A percentile compares a stretch with the other conserved stretches of the same genome.
These are phyloP conservation scores for Carposina sasakii DNA, from an alignment of 1,140 invertebrate genomes.

Conservation along the genomic window DNA sequence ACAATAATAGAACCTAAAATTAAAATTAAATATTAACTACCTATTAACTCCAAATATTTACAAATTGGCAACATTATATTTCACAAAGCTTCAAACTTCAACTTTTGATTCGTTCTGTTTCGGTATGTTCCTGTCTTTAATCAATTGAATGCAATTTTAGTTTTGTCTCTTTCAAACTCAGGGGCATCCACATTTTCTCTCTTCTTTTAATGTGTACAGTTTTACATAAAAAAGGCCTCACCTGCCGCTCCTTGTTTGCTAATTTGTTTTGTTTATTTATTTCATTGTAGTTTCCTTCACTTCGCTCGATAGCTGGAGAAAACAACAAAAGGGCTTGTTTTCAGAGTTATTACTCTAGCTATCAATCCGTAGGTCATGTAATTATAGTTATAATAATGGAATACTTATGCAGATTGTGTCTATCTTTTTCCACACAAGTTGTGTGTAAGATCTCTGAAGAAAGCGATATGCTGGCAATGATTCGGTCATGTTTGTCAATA, in stretches of 20 bases:
- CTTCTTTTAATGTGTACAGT: too few species aligned
- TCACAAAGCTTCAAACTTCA: too few species aligned
- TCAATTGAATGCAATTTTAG: too few species aligned
- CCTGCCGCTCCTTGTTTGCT: neutral
- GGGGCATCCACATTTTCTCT: too few species aligned
- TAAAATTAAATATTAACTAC: too few species aligned
- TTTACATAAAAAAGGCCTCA: too few species aligned
- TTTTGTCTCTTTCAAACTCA: too few species aligned
- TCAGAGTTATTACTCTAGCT: neutral
- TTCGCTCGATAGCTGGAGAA: neutral
- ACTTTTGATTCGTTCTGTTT: too few species aligned
- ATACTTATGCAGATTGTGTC: neutral
- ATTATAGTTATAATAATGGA: neutral
- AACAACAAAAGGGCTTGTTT: neutral
- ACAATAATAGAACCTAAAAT: too few species aligned
- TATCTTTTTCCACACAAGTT: neutral
- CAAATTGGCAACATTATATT: too few species aligned
- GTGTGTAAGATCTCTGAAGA: neutral
- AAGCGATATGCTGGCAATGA: neutral
- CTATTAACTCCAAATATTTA: too few species aligned
- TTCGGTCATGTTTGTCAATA: neutral
- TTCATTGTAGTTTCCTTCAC: neutral
- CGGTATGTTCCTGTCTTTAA: too few species aligned
- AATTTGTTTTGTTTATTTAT: neutral
- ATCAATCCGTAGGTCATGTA: neutral